Evolutionary conservation across 2,113 vertebrate genomes (phyloP).

Genomic region (Oenanthe melanoleuca): DNA sequence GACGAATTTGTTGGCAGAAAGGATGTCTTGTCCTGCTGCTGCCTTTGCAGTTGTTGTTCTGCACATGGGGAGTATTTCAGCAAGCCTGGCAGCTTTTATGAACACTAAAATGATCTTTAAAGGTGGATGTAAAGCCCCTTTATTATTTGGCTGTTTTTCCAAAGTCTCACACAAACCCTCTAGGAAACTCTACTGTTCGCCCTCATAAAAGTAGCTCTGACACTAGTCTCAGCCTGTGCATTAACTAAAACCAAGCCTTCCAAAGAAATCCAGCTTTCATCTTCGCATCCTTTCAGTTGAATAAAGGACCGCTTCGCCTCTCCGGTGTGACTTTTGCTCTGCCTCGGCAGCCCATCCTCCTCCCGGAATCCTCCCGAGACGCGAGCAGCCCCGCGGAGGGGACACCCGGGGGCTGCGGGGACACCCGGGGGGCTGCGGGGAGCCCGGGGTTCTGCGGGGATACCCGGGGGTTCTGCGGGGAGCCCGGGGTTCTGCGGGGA

Average conservation of each 20-base stretch:
- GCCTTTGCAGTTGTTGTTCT: neutral
- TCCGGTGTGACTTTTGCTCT: neutral
- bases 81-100: neutral
- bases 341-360: neutral
- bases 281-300: neutral
- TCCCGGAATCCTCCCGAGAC: neutral
- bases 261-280: neutral
- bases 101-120: conserved; percentile 4
- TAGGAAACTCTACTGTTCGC: neutral
- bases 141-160: conserved; percentile 14
- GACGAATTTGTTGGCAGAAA: neutral
- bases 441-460: neutral
- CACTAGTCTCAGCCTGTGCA: neutral
- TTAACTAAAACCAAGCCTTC: neutral
- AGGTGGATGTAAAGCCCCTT: neutral
- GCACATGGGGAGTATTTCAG: neutral
- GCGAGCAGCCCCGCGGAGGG: neutral
- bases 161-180: neutral
- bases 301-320: neutral
- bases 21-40: neutral
- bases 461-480: neutral
- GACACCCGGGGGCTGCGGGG: neutral
- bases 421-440: neutral
- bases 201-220: neutral
- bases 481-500: no score